phyloP scores from a whole-genome alignment of 2,113 vertebrate species.

The Tupaia tana region DNA sequence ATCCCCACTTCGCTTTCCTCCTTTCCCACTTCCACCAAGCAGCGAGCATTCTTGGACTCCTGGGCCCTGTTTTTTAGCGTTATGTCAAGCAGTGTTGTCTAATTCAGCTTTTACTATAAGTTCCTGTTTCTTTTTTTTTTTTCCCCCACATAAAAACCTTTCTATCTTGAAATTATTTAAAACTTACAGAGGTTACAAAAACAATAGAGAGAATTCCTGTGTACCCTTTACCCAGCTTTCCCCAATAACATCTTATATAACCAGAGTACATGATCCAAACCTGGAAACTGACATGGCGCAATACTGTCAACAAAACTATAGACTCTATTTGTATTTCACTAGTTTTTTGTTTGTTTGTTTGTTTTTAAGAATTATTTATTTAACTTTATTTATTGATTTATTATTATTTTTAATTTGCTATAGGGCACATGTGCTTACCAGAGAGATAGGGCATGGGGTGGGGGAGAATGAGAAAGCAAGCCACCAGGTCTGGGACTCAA shows the following conservation, averaged over 20 bases:
- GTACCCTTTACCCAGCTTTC: constrained; percentile 35
- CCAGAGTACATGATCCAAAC: constrained; percentile 26
- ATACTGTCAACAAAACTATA: neutral
- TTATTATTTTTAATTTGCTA: no score
- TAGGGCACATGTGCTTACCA: no score
- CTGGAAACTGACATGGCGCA: neutral
- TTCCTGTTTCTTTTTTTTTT: constrained; percentile 13
- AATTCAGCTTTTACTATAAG: neutral
- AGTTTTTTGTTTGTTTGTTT: neutral
- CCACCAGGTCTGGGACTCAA: no score
- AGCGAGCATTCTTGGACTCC: neutral
- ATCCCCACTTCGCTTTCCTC: neutral
- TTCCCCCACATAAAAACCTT: neutral
- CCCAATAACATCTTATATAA: constrained; percentile 37
- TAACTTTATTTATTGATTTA: no score
- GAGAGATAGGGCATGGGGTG: no score
- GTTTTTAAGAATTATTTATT: no score
- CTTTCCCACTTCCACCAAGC: neutral
- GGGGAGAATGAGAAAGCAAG: no score
- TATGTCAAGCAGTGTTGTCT: neutral
- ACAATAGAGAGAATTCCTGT: neutral
- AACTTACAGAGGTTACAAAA: constrained; percentile 38
- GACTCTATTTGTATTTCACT: neutral
- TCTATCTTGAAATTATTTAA: constrained; percentile 53
- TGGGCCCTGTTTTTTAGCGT: neutral